A percentile compares a stretch with the other conserved stretches of the same genome.
Evolutionary conservation across 2,888 invertebrate species (phyloP).

Genomic region (Marronus borbonicus): DNA sequence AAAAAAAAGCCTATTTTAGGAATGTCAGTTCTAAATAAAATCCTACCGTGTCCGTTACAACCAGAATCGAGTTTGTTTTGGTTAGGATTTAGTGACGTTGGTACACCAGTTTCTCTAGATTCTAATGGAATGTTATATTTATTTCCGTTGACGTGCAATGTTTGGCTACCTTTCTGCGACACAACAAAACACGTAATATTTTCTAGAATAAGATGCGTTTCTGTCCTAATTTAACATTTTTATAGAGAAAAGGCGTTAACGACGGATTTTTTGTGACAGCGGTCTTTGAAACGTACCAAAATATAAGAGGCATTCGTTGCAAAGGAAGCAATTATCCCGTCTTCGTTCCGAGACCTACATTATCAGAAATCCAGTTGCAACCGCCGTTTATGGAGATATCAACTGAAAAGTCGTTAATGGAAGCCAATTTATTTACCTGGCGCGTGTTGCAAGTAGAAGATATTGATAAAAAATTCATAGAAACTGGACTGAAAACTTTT

Average conservation of each 20-base stretch:
- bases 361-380: constrained; percentile 82
- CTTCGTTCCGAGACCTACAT: constrained; percentile 88
- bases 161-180: constrained; percentile 89
- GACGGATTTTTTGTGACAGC: constrained; percentile 86
- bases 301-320: constrained; percentile 87
- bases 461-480: constrained; percentile 79
- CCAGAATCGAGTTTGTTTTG: constrained; percentile 80
- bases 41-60: constrained; percentile 78
- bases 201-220: constrained; percentile 15
- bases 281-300: constrained; percentile 84
- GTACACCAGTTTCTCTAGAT: constrained; percentile 86
- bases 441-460: constrained; percentile 76
- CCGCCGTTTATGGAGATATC: constrained; percentile 70
- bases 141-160: constrained; percentile 77
- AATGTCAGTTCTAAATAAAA: constrained; percentile 69
- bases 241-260: constrained; percentile 28
- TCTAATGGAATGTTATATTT: constrained; percentile 83
- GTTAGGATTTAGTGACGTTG: constrained; percentile 87
- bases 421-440: constrained; percentile 81
- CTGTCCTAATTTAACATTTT: constrained; percentile 1
- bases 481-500: constrained; percentile 91
- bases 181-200: constrained; percentile 77
- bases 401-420: constrained; percentile 86
- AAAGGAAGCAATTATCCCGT: constrained; percentile 91
- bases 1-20: constrained; percentile 49